These are phyloP conservation scores for Pongo abelii DNA, from an alignment of 2,113 vertebrate genomes.

Conservation along the genomic window DNA sequence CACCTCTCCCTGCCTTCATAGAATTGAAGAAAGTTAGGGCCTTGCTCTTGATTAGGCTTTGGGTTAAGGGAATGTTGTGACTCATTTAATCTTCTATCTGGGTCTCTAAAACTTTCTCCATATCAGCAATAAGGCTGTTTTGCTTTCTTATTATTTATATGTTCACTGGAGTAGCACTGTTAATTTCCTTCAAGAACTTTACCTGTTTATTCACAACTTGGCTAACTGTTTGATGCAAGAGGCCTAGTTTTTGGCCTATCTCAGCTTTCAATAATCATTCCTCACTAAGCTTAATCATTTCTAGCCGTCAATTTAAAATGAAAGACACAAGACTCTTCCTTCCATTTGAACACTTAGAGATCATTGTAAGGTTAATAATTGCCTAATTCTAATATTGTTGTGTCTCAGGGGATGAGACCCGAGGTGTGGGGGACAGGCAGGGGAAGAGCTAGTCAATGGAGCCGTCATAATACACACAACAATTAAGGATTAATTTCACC, in stretches of 20 bases:
- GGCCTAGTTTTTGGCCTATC: not conserved
- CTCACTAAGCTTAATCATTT: not conserved
- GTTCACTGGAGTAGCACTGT: not conserved
- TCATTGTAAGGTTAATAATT: not conserved
- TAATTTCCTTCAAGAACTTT: not conserved
- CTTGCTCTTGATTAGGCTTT: not conserved
- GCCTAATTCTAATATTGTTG: not conserved
- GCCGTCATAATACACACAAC: not conserved
- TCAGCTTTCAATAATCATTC: not conserved
- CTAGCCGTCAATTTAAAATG: not conserved
- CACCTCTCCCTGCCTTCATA: not conserved
- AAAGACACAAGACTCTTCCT: not conserved
- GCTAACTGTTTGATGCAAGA: not conserved
- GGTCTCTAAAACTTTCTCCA: not conserved
- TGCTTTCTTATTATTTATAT: not conserved
- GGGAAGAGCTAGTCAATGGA: not conserved
- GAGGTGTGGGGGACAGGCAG: not conserved
- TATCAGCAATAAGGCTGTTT: not conserved
- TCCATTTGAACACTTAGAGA: not conserved
- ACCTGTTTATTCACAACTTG: not conserved
- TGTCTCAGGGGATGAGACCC: not conserved
- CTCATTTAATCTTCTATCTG: not conserved
- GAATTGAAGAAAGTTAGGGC: not conserved
- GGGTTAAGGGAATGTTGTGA: not conserved
- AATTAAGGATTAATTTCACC: not conserved